phyloP scores from a whole-genome alignment of 2,113 vertebrate species.

The Eclectus roratus region DNA sequence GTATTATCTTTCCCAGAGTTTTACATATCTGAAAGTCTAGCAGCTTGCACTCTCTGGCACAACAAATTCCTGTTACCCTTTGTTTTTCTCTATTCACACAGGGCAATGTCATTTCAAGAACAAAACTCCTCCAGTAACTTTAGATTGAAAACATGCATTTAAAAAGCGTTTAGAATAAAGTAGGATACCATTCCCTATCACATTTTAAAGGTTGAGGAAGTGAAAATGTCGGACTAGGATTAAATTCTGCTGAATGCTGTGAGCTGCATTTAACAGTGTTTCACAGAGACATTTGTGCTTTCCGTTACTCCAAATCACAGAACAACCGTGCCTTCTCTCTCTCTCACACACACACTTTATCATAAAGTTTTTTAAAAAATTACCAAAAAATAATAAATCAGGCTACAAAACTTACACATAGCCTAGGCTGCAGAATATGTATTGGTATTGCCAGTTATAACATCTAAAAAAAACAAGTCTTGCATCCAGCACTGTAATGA shows the following conservation, averaged over 20 bases:
- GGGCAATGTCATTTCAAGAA: fast-evolving
- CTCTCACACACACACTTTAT: not conserved
- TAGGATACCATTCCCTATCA: not conserved
- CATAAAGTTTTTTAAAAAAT: not conserved
- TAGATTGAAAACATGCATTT: not conserved
- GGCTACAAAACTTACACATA: not conserved
- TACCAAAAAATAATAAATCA: not conserved
- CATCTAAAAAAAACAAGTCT: not conserved
- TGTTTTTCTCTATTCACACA: not conserved
- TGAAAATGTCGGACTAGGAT: not conserved
- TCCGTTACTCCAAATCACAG: not conserved
- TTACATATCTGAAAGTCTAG: not conserved
- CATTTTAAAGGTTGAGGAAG: not conserved
- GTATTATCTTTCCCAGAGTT: not conserved
- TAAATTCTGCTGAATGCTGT: not conserved
- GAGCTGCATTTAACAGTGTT: not conserved
- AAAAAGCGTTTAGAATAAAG: not conserved
- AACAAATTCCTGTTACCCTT: not conserved
- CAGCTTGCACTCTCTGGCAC: not conserved
- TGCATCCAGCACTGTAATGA: not conserved
- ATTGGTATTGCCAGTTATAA: fast-evolving
- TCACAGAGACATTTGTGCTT: not conserved
- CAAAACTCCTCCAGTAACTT: not conserved
- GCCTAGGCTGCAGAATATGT: not conserved
- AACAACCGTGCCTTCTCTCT: not conserved